Base-by-base conservation (phyloP, 2,113 vertebrate genomes). In the Stomatorhinus ivindoensis region DNA sequence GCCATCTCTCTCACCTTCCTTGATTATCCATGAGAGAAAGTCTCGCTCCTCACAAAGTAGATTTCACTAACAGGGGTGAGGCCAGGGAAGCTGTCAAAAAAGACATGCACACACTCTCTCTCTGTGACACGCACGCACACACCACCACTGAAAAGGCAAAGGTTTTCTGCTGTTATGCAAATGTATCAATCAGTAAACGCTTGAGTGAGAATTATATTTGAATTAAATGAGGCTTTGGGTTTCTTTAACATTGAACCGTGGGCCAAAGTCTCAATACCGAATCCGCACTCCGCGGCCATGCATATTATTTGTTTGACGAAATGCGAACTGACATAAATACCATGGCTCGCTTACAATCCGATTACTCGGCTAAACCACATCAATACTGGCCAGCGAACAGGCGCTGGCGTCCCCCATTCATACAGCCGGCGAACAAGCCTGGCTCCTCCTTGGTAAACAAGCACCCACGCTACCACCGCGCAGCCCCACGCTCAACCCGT, bases 251-350 rank as follows among this genome's bases (percentile, higher is more conserved):
- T 91, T 93, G 95, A 97, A 95, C 94, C 94, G 93, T 92, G 90
- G 96, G 95, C 96, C 96, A 96, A 95, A 95, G 96, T 96, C 96
- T 91, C 94, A 95, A 96, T 95, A 94, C 95, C 93, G 94, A 93
- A 94, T 94, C 94, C 95, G 94, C 93, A 95, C 97, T 96, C 97
- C 95, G 95, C 96, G 96, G 96, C 96, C 95, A 96, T 93, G 97
- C 96, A 96, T 97, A 97, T 98, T 98, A 97, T 97, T 96, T 96
- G 95, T 96, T 95, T 99, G 98, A 99, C 95, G 96, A 99, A 95
- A 99, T 97, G 96, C 95, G 98, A 99, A 97, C 97, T 99, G 98
- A 99, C 98, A 98, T 95, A 98, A 98, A 98, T 97, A 97, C 98
- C 96, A 94, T 95, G 97, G 97, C 97, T 95, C 92, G 93, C 94